Evolutionary conservation across 2,888 invertebrate species (phyloP), one percentile per base, ranked within the genome.

Genomic region (Eudemis profundana): DNA sequence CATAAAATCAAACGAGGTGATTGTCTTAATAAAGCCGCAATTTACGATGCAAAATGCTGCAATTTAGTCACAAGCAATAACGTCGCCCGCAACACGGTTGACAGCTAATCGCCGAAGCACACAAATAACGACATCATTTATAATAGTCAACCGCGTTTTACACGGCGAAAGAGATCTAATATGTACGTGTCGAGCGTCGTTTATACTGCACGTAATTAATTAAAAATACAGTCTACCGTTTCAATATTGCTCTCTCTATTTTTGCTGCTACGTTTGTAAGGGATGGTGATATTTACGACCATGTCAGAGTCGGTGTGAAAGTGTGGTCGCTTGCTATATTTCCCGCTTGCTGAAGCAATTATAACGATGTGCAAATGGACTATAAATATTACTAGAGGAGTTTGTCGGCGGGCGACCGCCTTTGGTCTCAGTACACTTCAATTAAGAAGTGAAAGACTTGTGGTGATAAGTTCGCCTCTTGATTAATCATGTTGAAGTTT

Each of bases 301-400:
- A 33, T 21, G 54, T 33, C 10, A 19, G 7, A 21, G 23, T 21
- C n/a, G n/a, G n/a, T 54, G 19, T 33, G 21, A 33, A 38, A 51
- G 38, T 51, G 36, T 15, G 47, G 77, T 36, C 27, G 59, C 71
- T 73, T 76, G 76, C 66, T 70, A 65, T 60, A 66, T 70, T 73
- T 75, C 71, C 67, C 70, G 67, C 40, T 42, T 36, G 23, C 59
- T 60, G 67, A 73, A 78, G 75, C 78, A 79, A 82, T 83, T 82
- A 84, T 78, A 79, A 77, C 74, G 73, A 76, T 69, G 75, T 76
- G 76, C 78, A 79, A 82, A 84, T 81, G 78, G 74, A 70, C 78
- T 81, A 82, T 82, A 81, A 83, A 82, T 79, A 78, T 78, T 74
- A 61, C 70, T 51, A 36, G 15, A 60, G 27, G 10, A 33, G 67